A percentile compares a stretch with the other conserved stretches of the same genome.
Conservation (phyloP, 2,888 invertebrate species). For the Scelioninae gen. 1 region DNA sequence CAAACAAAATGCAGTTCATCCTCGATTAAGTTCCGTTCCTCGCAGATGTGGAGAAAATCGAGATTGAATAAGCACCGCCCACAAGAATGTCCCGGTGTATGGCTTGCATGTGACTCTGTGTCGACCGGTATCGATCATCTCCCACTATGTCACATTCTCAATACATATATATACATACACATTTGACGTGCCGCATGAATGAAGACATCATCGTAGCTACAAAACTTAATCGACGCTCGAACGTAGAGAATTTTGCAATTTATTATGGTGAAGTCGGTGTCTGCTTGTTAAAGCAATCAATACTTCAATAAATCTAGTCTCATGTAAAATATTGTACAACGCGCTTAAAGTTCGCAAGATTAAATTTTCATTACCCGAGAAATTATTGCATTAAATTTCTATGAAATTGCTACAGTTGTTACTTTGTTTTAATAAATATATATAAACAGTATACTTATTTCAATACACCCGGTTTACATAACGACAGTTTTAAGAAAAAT, state of each 20-base stretch:
- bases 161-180: constrained; percentile 38
- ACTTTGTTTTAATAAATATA: background rate
- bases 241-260: constrained; percentile 34
- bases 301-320: constrained; percentile 20
- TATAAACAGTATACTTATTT: too few relatives aligned
- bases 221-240: constrained; percentile 43
- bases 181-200: constrained; percentile 55
- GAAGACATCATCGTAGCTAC: constrained; percentile 54
- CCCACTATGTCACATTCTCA: constrained; percentile 40
- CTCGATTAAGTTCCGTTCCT: constrained; percentile 63
- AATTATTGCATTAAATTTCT: background rate
- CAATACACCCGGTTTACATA: too few relatives aligned
- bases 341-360: background rate
- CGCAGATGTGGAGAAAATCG: constrained; percentile 63
- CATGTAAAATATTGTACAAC: constrained; percentile 12
- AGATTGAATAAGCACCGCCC: constrained; percentile 67
- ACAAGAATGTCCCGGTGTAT: constrained; percentile 59
- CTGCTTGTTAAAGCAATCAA: constrained; percentile 35
- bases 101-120: constrained; percentile 61
- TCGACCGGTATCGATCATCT: constrained; percentile 64
- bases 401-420: background rate
- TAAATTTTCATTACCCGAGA: background rate
- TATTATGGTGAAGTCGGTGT: constrained; percentile 24
- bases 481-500: too few relatives aligned
- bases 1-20: constrained; percentile 65